A percentile compares a stretch with the other conserved stretches of the same genome.
These are phyloP conservation scores for Typhlomys cinereus DNA, from an alignment of 2,113 vertebrate species.

Conservation along the genomic window DNA sequence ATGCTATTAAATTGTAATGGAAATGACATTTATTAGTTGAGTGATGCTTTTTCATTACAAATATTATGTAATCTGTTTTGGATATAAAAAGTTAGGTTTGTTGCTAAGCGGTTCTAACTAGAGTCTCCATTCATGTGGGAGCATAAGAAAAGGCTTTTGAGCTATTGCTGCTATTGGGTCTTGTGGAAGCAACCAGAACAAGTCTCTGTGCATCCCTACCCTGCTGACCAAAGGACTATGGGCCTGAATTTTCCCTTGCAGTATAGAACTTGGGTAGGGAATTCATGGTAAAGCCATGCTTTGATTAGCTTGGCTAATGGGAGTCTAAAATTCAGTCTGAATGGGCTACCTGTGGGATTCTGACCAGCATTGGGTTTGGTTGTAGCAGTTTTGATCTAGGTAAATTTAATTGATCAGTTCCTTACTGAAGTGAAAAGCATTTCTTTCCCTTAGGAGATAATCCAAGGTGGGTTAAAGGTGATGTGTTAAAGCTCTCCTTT, in stretches of 20 bases:
- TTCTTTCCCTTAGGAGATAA: neutral
- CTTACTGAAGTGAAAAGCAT: neutral
- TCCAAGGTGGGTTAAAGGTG: neutral
- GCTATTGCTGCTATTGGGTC: fast-evolving
- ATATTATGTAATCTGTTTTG: slow-evolving; percentile 78
- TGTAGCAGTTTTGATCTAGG: neutral
- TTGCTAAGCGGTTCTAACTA: too few relatives aligned
- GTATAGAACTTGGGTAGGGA: neutral
- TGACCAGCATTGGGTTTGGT: neutral
- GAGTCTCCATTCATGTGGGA: neutral
- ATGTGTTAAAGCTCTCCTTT: neutral
- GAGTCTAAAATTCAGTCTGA: neutral
- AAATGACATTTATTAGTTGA: slow-evolving; percentile 71
- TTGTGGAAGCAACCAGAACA: neutral
- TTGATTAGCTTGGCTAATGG: neutral
- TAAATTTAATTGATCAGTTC: neutral
- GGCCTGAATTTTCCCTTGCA: too few relatives aligned
- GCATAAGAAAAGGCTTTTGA: neutral
- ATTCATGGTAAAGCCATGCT: too few relatives aligned
- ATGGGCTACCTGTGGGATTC: neutral
- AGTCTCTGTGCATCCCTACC: neutral
- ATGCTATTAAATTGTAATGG: slow-evolving; percentile 65
- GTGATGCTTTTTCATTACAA: slow-evolving; percentile 80
- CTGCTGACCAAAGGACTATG: too few relatives aligned
- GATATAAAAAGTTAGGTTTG: slow-evolving; percentile 80